phyloP scores from a whole-genome alignment of 2,888 invertebrate species.

The Campoletis raptor region DNA sequence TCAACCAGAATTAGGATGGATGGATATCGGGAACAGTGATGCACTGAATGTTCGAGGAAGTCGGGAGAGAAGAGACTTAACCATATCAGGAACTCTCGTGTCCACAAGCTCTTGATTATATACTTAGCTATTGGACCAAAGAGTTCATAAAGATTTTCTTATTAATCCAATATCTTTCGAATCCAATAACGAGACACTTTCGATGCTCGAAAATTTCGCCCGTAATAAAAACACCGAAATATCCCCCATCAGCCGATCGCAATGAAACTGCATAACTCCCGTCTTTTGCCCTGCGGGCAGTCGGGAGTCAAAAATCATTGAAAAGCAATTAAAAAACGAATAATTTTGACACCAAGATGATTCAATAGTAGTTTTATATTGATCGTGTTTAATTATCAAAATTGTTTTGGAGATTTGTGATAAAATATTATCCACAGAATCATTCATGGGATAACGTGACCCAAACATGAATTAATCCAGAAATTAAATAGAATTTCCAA shows the following conservation, averaged over 20 bases:
- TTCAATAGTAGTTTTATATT: not conserved
- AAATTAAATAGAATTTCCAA: too few species aligned
- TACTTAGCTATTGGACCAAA: not conserved
- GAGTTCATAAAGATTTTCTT: not conserved
- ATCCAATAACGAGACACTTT: not conserved
- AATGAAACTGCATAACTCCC: too few species aligned
- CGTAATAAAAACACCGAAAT: not conserved
- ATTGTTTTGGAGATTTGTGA: not conserved
- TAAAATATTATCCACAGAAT: not conserved
- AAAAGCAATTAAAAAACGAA: not conserved
- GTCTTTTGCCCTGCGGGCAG: too few species aligned
- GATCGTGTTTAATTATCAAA: not conserved
- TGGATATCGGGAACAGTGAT: constrained; percentile 19
- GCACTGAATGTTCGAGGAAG: constrained; percentile 24
- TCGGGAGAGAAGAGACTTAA: constrained; percentile 8
- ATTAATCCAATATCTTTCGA: not conserved
- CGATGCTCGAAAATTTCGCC: not conserved
- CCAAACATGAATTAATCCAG: too few species aligned
- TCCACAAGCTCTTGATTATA: constrained; percentile 11
- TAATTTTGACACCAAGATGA: not conserved
- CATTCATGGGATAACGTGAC: not conserved
- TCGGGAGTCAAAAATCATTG: too few species aligned
- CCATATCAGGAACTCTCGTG: not conserved
- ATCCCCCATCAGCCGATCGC: too few species aligned
- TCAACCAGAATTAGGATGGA: not conserved